phyloP scores from a whole-genome alignment of 2,797 vertebrate genomes.

The Rachycentron canadum region DNA sequence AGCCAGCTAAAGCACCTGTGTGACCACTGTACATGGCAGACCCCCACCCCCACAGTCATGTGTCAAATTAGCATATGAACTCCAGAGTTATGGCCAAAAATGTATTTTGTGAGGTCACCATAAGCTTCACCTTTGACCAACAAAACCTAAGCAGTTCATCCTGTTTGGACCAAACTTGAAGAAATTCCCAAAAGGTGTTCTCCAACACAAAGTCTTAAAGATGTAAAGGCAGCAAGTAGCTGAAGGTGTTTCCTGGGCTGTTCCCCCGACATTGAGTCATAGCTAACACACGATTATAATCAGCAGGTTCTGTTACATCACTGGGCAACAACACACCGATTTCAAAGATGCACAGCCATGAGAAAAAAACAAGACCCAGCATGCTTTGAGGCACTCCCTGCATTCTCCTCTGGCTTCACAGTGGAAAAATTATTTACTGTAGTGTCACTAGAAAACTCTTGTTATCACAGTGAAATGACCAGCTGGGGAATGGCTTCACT shows the following conservation, averaged over 20 bases:
- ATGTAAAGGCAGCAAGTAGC: neutral
- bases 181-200: too few species aligned
- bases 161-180: too few species aligned
- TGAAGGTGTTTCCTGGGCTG: slow-evolving; percentile 1
- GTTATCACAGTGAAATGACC: neutral
- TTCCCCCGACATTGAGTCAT: slow-evolving; percentile 18
- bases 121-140: too few species aligned
- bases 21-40: slow-evolving; percentile 14
- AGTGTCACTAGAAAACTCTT: neutral
- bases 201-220: neutral
- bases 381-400: slow-evolving; percentile 67
- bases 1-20: slow-evolving; percentile 72
- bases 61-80: too few species aligned
- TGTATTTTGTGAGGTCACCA: neutral
- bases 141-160: too few species aligned
- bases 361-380: slow-evolving; percentile 68
- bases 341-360: slow-evolving; percentile 26
- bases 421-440: slow-evolving; percentile 25
- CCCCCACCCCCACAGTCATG: too few species aligned
- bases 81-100: neutral
- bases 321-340: slow-evolving; percentile 15
- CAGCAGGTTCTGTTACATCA: slow-evolving; percentile 40
- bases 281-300: slow-evolving; percentile 9
- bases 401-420: slow-evolving; percentile 60
- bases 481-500: neutral